Evolutionary conservation across 2,113 vertebrate genomes (phyloP), one percentile per base, ranked within the genome.

Genomic region (Apeltes quadracus): DNA sequence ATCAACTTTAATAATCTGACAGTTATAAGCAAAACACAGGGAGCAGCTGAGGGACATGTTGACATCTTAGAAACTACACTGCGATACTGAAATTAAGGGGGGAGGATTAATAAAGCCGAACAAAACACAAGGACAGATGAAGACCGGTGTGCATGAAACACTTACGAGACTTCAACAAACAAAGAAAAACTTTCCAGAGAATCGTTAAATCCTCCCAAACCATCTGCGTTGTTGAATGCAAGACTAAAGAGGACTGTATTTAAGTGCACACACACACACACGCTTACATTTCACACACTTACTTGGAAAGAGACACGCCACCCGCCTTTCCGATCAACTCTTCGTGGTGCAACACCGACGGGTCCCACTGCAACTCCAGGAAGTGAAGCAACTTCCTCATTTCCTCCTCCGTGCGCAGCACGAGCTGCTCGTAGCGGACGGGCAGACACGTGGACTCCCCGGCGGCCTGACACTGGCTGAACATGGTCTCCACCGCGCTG

Each of bases 281-380:
- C n/a, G 43, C 25, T 38, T 23, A 29, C 20, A 39, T 11, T 48
- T 64, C 18, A 71, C 20, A 62, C 4, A 95, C 96, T 96, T 82
- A 98, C 96, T 96, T 98, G 16, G 96, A 98, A 58, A 98, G 94
- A 55, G 96, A 98, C 54, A 98, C 96, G 1, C 96, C 96, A 2
- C 96, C 96, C 1, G 93, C 96, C 89, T 98, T 98, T 44, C 96
- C 96, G 36, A 97, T 98, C 92, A 97, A 94, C 43, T 97, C 95
- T 72, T 98, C 95, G 0, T 98, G 96, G 91, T 97, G 96, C 85
- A 98, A 79, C 56, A 98, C 96, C 0, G 95, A 94, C 3, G 94
- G 85, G 85, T 97, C 95, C 96, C 96, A 98, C 0, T 95, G 94
- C 72, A 98, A 93, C 46, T 77, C 94, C 4, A 97, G 95, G 85